A percentile compares a stretch with the other conserved stretches of the same genome.
These are phyloP conservation scores for Podarcis cretensis DNA, from an alignment of 2,113 vertebrate species.

Conservation along the genomic window DNA sequence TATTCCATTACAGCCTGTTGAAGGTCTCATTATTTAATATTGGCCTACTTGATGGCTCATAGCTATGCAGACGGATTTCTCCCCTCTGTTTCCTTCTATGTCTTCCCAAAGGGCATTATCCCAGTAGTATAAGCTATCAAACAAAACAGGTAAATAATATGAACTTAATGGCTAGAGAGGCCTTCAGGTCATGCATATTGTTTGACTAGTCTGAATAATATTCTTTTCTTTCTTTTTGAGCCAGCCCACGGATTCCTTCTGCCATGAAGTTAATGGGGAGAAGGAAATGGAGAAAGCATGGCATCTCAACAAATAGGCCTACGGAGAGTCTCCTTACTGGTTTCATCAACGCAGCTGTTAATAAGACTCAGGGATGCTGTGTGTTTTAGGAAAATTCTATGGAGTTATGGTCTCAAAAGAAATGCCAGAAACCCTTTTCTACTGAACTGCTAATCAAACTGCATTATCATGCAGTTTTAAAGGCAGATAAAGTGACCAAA, in stretches of 20 bases:
- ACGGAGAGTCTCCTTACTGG: neutral
- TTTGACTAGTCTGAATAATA: conserved; percentile 22
- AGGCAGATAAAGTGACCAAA: neutral
- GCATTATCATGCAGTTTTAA: neutral
- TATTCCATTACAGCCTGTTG: conserved; percentile 69
- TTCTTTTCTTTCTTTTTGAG: neutral
- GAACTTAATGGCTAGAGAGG: conserved; percentile 39
- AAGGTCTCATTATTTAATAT: conserved; percentile 77
- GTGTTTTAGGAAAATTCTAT: conserved; percentile 46
- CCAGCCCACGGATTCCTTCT: neutral
- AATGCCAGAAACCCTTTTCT: conserved; percentile 47
- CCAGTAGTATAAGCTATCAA: conserved; percentile 38
- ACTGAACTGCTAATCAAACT: neutral
- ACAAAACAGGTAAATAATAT: conserved; percentile 37
- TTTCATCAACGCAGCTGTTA: conserved; percentile 24
- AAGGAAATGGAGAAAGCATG: conserved; percentile 36
- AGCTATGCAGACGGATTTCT: conserved; percentile 22
- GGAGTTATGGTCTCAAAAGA: conserved; percentile 54
- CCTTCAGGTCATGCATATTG: conserved; percentile 28
- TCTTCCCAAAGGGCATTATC: conserved; percentile 38
- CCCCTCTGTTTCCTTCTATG: neutral
- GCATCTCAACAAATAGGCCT: conserved; percentile 19
- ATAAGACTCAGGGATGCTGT: conserved; percentile 32
- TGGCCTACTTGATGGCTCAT: conserved; percentile 49
- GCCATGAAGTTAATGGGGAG: conserved; percentile 20